A percentile compares a stretch with the other conserved stretches of the same genome.
These are phyloP conservation scores for Hypsopygia costalis DNA, from an alignment of 2,888 invertebrate species.

Conservation along the genomic window DNA sequence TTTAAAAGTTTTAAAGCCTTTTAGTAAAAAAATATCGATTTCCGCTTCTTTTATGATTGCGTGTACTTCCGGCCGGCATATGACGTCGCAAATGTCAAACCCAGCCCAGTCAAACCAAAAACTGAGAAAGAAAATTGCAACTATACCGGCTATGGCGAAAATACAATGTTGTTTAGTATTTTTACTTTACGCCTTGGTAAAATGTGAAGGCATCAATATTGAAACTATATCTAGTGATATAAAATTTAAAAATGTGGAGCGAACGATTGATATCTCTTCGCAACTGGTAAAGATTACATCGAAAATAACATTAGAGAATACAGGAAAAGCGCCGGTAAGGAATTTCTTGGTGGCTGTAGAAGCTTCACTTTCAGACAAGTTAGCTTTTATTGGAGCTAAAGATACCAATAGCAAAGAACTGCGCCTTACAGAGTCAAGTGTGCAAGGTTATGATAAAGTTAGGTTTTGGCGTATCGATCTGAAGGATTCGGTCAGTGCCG, in stretches of 20 bases:
- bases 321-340: conserved; percentile 85
- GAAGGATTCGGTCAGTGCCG: conserved; percentile 80
- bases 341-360: conserved; percentile 87
- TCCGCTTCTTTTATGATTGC: conserved; percentile 50
- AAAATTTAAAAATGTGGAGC: conserved; percentile 89
- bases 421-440: conserved; percentile 70
- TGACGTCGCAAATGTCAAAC: conserved; percentile 60
- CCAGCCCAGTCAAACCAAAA: no score
- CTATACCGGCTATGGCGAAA: conserved; percentile 66
- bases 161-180: conserved; percentile 52
- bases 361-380: conserved; percentile 77
- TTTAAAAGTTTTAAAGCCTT: no score
- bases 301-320: conserved; percentile 91
- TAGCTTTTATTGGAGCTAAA: conserved; percentile 88
- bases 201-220: conserved; percentile 51
- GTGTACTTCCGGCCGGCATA: conserved; percentile 62
- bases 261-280: conserved; percentile 91
- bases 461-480: conserved; percentile 81
- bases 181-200: conserved; percentile 43
- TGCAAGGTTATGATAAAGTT: conserved; percentile 69
- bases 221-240: conserved; percentile 80
- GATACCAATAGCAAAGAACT: conserved; percentile 82
- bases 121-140: conserved; percentile 13
- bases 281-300: conserved; percentile 92
- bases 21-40: conserved; percentile 15